Base-by-base conservation (phyloP, 2,888 invertebrate genomes). In the Phortica okadai region DNA sequence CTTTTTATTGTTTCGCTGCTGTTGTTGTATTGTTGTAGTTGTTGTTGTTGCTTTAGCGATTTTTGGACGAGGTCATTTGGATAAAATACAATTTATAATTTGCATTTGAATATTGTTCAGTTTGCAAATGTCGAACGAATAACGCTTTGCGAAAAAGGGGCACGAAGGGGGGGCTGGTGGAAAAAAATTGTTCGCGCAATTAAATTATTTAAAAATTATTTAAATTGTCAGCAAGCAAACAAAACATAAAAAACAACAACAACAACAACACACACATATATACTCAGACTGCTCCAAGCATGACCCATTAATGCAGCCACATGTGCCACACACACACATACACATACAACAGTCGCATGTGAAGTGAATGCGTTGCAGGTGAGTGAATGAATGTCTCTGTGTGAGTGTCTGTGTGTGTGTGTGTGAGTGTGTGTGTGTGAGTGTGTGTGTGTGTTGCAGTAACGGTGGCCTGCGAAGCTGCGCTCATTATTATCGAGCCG, bases 271-370 rank as follows among this genome's bases (percentile, higher is more conserved):
- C 21, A 21, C 21, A 21, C 21, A 21, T n/a, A 1, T 11, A 58
- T 0, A 50, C 14, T 1, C 7, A 59, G n/a, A 10, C n/a, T 41
- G 67, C 41, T 54, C 33, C 54, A 33, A 72, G 45, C 70, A 56
- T 82, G 80, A 82, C 83, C 81, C 78, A 79, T 78, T 76, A 74
- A 74, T 25, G 58, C 75, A 75, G 58, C 45, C 75, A 75, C 42
- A 75, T 67, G 58, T 67, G 62, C 64, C 79, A 82, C 86, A 83
- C 73, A 79, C 82, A 87, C 59, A 21, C 50, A 21, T 2, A 45
- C 50, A 50, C 21, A 70, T 2, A 21, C 50, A 50, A n/a, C n/a
- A n/a, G n/a, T n/a, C n/a, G 66, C n/a, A 66, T 11, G 33, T 72
- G 14, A 56, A 72, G 50, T 56, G 54, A 54, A n/a, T 25, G n/a